Evolutionary conservation across 2,113 vertebrate species (phyloP).

Genomic region (Melanocharis versteri): DNA sequence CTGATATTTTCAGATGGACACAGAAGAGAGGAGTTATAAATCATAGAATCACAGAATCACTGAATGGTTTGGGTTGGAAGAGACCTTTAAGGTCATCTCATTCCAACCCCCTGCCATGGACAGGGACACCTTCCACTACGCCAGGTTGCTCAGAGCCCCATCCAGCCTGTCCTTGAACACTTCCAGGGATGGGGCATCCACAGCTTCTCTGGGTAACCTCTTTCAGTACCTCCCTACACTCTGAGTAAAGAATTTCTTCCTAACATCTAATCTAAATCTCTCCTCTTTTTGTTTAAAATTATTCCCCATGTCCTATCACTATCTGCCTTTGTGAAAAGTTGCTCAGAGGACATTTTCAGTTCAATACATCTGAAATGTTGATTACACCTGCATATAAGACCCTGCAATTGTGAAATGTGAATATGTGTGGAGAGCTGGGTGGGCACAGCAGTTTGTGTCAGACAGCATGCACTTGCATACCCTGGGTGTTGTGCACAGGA

Average conservation of each 20-base stretch:
- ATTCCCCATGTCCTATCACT: too few species aligned
- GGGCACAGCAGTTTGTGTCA: not conserved
- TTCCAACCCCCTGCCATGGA: not conserved
- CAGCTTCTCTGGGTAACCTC: not conserved
- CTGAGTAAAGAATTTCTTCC: not conserved
- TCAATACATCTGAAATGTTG: not conserved
- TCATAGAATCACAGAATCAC: not conserved
- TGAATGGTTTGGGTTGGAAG: not conserved
- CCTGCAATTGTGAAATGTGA: not conserved
- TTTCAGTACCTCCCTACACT: not conserved
- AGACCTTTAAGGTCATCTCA: not conserved
- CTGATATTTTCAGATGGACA: not conserved
- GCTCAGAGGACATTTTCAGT: not conserved
- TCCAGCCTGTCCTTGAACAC: not conserved
- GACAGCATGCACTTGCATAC: rapidly evolving
- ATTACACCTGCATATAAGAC: not conserved
- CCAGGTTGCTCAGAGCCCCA: not conserved
- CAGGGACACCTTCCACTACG: not conserved
- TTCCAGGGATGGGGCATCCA: not conserved
- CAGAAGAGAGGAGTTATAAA: not conserved
- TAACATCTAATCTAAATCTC: not conserved
- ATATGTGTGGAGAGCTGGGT: not conserved
- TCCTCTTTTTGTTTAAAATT: not conserved
- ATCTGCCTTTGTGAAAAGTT: not conserved
- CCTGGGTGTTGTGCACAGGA: not conserved